Conservation (phyloP, 2,113 vertebrate species). For the Fukomys damarensis region DNA sequence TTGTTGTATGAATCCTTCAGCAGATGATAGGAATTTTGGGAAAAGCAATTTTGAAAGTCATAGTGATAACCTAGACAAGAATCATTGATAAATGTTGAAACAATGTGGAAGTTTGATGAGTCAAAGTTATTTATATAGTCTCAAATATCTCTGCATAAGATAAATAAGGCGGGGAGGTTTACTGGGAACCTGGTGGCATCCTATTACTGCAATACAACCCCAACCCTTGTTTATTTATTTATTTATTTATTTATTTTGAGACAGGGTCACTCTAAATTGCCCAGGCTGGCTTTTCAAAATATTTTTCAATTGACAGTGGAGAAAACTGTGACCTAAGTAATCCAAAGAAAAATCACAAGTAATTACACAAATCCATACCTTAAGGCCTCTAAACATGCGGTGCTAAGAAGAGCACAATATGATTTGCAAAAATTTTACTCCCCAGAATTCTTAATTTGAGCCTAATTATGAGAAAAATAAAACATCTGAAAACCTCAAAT, state of each 20-base stretch:
- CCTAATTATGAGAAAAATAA: not conserved
- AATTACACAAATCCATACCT: not conserved
- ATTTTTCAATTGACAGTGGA: not conserved
- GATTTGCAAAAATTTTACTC: not conserved
- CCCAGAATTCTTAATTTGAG: not conserved
- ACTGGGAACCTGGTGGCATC: not conserved
- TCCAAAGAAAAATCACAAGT: not conserved
- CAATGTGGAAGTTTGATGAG: not conserved
- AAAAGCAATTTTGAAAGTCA: not conserved
- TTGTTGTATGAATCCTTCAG: not conserved
- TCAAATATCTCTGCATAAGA: not conserved
- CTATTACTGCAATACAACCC: not conserved
- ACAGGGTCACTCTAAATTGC: not conserved
- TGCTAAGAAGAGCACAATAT: not conserved
- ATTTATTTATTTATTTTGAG: not conserved
- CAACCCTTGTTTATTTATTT: not conserved
- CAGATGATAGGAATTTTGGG: not conserved
- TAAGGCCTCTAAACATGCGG: not conserved
- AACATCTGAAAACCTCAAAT: not conserved
- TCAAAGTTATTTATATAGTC: conserved; percentile 2
- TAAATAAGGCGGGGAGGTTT: too few relatives aligned
- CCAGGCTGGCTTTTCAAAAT: not conserved
- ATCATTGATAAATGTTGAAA: conserved; percentile 44
- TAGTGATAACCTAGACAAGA: not conserved
- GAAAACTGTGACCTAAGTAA: not conserved